A percentile compares a stretch with the other conserved stretches of the same genome.
Evolutionary conservation across 2,113 vertebrate genomes (phyloP).

Genomic region (Heterotilapia buettikoferi): DNA sequence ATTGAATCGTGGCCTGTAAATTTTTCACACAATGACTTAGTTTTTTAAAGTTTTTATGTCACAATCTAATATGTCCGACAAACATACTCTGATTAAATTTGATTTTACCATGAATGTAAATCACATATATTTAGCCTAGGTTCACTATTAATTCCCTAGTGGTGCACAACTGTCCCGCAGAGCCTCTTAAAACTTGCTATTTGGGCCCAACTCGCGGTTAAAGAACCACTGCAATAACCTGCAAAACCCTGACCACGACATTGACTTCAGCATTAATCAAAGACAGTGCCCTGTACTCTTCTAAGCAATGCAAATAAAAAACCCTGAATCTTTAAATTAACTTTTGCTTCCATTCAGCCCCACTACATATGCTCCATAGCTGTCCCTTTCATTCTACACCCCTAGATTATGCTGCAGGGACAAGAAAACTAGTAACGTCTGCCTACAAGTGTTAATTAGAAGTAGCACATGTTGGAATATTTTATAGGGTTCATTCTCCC

Average conservation of each 20-base stretch:
- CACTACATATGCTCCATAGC: neutral
- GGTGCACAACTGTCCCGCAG: neutral
- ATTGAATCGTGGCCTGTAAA: neutral
- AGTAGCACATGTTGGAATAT: conserved; percentile 8
- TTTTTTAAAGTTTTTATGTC: neutral
- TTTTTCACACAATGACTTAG: neutral
- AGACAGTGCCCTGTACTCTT: neutral
- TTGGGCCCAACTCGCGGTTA: neutral
- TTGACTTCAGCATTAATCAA: neutral
- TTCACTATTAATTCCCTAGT: neutral
- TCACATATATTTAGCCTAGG: neutral
- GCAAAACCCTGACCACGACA: neutral
- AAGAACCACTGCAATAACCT: neutral
- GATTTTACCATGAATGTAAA: neutral
- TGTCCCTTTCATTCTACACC: neutral
- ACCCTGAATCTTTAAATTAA: neutral
- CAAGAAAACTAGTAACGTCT: neutral
- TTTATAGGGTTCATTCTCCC: neutral
- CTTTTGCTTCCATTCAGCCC: neutral
- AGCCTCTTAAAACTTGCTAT: neutral
- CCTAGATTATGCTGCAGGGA: neutral
- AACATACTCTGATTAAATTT: neutral
- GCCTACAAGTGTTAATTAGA: neutral
- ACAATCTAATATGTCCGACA: neutral
- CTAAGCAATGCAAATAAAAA: neutral